These are phyloP conservation scores for Tiaroga cobitis DNA, from an alignment of 2,797 vertebrate genomes.

Conservation along the genomic window DNA sequence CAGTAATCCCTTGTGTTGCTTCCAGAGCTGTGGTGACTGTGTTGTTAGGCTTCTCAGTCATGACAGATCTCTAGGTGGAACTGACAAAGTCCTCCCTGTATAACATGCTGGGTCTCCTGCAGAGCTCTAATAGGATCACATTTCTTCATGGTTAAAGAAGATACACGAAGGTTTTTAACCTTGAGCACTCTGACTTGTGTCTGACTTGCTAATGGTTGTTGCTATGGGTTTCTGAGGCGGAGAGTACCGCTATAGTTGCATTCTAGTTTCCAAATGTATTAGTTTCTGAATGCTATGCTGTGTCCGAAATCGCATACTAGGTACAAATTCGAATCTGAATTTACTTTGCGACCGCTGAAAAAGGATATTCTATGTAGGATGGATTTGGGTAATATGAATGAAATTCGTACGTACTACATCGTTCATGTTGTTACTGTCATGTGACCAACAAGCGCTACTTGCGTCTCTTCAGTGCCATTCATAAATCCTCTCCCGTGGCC, in stretches of 20 bases:
- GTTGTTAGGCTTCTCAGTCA: constrained; percentile 41
- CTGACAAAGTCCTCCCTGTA: constrained; percentile 39
- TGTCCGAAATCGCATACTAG: too few species aligned
- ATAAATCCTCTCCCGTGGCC: not conserved
- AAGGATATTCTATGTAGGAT: not conserved
- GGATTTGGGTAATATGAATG: not conserved
- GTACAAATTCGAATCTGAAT: not conserved
- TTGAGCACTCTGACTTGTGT: not conserved
- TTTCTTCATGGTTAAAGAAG: constrained; percentile 39
- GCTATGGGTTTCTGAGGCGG: constrained; percentile 12
- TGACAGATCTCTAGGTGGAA: constrained; percentile 47
- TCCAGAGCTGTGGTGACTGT: not conserved
- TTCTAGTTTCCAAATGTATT: not conserved
- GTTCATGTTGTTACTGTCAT: not conserved
- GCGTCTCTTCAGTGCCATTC: not conserved
- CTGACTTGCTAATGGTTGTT: constrained; percentile 31
- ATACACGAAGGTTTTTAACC: constrained; percentile 17
- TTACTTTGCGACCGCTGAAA: not conserved
- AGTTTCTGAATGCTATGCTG: not conserved
- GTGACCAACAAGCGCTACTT: not conserved
- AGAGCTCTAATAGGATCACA: constrained; percentile 37
- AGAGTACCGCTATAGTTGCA: not conserved
- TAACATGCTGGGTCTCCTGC: constrained; percentile 31
- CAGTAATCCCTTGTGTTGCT: constrained; percentile 18
- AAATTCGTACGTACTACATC: not conserved